These are phyloP conservation scores for Babylonia areolata DNA, from an alignment of 1,140 invertebrate species.

Conservation along the genomic window DNA sequence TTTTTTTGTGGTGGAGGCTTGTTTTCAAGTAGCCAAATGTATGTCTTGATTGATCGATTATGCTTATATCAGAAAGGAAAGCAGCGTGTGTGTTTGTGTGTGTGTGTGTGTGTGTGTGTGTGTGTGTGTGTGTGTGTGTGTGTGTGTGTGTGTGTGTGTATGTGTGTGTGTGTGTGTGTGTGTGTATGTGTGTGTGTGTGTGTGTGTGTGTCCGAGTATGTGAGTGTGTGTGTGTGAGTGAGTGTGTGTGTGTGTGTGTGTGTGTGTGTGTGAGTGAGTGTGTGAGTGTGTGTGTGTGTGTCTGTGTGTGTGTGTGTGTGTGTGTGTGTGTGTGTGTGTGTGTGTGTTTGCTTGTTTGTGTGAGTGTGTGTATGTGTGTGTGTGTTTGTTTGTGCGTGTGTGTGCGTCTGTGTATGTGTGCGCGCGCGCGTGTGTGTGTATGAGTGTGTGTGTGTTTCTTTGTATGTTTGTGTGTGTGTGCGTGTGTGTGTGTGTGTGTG, in stretches of 20 bases:
- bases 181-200: too few relatives aligned
- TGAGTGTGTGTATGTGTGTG: neutral
- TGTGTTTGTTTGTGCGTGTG: too few relatives aligned
- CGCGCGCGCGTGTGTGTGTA: neutral
- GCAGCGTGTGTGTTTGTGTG: too few relatives aligned
- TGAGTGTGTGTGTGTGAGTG: too few relatives aligned
- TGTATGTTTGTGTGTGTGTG: neutral
- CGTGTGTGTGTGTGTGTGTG: neutral
- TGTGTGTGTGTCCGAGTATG: too few relatives aligned
- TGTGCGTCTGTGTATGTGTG: too few relatives aligned
- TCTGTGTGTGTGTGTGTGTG: neutral
- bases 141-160: neutral
- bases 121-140: too few relatives aligned
- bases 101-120: too few relatives aligned
- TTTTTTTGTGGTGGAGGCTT: too few relatives aligned
- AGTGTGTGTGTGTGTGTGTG: conserved; percentile 2
- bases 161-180: neutral
- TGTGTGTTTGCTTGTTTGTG: neutral
- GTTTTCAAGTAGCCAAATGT: too few relatives aligned
- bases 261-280: neutral
- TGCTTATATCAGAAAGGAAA: too few relatives aligned
- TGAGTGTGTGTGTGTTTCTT: neutral
- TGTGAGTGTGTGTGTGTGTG: neutral
- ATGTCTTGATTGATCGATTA: too few relatives aligned
- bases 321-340: neutral